Percentiles rank a stretch among this genome's conserved stretches.
These are phyloP conservation scores for Callochromis pleurospilus DNA, from an alignment of 2,113 vertebrate genomes.

Conservation along the genomic window DNA sequence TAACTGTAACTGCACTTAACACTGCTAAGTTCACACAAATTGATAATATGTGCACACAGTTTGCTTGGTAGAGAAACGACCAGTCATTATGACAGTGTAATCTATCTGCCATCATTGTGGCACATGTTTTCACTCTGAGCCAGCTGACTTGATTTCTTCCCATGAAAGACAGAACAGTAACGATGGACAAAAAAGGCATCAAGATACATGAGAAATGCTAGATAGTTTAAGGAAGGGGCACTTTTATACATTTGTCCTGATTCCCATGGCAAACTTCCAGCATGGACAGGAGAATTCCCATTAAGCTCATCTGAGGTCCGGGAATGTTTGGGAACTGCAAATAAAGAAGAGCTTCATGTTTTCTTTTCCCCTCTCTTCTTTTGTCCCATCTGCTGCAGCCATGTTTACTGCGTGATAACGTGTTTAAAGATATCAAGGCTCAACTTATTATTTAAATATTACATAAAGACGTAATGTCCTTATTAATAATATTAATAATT, in stretches of 20 bases:
- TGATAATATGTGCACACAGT: neutral
- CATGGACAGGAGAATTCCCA: neutral
- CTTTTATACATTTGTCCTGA: neutral
- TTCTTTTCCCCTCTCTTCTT: neutral
- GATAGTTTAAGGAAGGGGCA: neutral
- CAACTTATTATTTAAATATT: fast-evolving
- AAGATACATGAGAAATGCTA: neutral
- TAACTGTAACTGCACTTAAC: neutral
- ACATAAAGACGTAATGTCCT: neutral
- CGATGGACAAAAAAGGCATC: neutral
- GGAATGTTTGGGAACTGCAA: constrained; percentile 46
- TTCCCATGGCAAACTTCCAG: constrained; percentile 30
- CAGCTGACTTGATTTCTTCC: neutral
- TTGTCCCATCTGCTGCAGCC: neutral
- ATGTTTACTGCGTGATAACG: neutral
- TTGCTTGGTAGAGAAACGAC: neutral
- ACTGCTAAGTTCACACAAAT: neutral
- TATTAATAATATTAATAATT: neutral
- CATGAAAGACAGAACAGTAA: neutral
- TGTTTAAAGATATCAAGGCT: fast-evolving
- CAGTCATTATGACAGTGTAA: neutral
- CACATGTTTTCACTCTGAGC: neutral
- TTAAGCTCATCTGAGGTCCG: neutral
- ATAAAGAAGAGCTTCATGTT: neutral
- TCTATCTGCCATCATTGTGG: neutral